Evolutionary conservation across 2,888 invertebrate genomes (phyloP), one percentile per base, ranked within the genome.

Genomic region (Trileptium ribeirensis): DNA sequence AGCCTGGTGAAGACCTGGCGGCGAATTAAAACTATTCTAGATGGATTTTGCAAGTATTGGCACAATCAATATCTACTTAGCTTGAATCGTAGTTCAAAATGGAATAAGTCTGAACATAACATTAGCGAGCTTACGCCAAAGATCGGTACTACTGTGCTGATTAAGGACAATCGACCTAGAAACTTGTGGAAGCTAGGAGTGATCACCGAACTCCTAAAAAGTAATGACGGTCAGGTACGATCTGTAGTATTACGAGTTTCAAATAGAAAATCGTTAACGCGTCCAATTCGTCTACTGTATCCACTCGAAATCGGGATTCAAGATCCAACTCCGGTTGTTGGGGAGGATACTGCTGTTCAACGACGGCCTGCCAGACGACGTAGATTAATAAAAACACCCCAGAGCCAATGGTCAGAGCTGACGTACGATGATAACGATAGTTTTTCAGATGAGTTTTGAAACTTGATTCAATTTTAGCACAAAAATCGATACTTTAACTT

Each of bases 31-130:
- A 24, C 51, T 51, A 51, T 51, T 70, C 29, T 70, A 33, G 31
- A 70, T n/a, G 3, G 8, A n/a, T 70, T 70, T 70, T 70, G 74
- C 8, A 33, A 33, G 15, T 8, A 15, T 8, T 70, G 74, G 74
- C 31, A 33, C 8, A 15, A 8, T 8, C 31, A 70, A 3, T 70
- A 70, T 70, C n/a, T 70, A 33, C 29, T 70, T 3, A 70, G 74
- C 29, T 33, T 70, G 74, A 8, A n/a, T 31, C 3, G n/a, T 15
- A 51, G 51, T 51, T 15, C 8, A 15, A 8, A 87, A 70, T 31
- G 31, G 74, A 8, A 8, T 15, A 51, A 70, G 31, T 8, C 31
- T 31, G 8, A 70, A 70, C 31, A n/a, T 31, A 33, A 33, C 31
- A 15, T n/a, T 33, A 8, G 34, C 15, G 34, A 70, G 31, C 15